Conservation (phyloP, 1,140 invertebrate species). For the Drosophila subobscura region DNA sequence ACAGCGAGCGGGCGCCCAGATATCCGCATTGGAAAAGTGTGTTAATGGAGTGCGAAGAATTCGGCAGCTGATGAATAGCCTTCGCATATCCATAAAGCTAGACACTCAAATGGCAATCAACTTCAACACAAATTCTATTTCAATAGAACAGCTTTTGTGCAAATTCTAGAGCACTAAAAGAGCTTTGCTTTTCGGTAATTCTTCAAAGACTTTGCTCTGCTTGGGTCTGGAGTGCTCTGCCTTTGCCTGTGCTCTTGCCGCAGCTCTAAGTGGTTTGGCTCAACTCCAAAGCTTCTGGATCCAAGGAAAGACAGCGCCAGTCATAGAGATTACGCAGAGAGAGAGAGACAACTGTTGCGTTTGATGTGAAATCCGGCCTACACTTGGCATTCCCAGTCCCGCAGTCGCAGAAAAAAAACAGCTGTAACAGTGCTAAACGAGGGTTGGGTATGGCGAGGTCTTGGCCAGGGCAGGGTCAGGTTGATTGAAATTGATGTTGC, state of each 20-base stretch:
- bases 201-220: constrained; percentile 29
- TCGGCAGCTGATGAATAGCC: constrained; percentile 11
- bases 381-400: constrained; percentile 23
- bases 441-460: too few relatives aligned
- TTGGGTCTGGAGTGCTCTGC: constrained; percentile 17
- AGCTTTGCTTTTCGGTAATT: constrained; percentile 11
- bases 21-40: constrained; percentile 32
- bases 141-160: neutral
- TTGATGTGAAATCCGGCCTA: constrained; percentile 33
- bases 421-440: neutral
- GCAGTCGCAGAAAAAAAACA: neutral
- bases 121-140: neutral
- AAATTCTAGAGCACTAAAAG: constrained; percentile 14
- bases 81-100: constrained; percentile 6
- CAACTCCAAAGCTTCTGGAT: constrained; percentile 1
- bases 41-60: constrained; percentile 49
- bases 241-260: constrained; percentile 19
- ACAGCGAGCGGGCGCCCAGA: constrained; percentile 46
- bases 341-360: constrained; percentile 45
- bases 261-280: constrained; percentile 3
- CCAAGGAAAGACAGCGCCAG: constrained; percentile 34
- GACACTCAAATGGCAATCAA: neutral
- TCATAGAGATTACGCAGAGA: constrained; percentile 15
- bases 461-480: constrained; percentile 22
- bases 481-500: constrained; percentile 78